Percentiles rank a stretch among this genome's conserved stretches.
These are phyloP conservation scores for Tipula helvola DNA, from an alignment of 2,888 invertebrate genomes.

Conservation along the genomic window DNA sequence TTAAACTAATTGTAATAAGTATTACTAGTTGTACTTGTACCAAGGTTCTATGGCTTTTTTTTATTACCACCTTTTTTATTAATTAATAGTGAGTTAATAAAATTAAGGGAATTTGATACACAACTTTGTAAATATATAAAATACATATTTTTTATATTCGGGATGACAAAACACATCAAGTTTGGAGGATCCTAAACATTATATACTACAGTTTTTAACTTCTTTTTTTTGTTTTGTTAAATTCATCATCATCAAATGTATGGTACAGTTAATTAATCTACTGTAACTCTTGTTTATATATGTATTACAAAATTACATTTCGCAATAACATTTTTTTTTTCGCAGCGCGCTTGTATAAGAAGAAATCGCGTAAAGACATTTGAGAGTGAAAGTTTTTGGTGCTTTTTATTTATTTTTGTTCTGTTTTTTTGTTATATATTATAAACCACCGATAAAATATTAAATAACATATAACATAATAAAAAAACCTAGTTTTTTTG, in stretches of 20 bases:
- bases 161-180: background rate
- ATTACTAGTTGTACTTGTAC: constrained; percentile 11
- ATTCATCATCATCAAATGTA: background rate
- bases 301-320: background rate
- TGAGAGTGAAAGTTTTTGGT: constrained; percentile 10
- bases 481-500: background rate
- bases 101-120: background rate
- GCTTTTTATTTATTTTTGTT: background rate
- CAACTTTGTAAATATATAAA: background rate
- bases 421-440: background rate
- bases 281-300: background rate
- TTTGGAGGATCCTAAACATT: background rate
- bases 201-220: background rate
- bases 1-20: constrained; percentile 10
- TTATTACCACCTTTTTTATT: constrained; percentile 7
- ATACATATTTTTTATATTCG: background rate
- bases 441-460: background rate
- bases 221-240: background rate
- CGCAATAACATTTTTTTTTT: background rate
- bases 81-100: background rate
- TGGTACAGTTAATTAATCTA: background rate
- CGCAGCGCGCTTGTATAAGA: background rate
- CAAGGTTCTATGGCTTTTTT: constrained; percentile 7
- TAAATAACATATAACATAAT: background rate
- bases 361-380: constrained; percentile 6